A percentile compares a stretch with the other conserved stretches of the same genome.
These are phyloP conservation scores for Polyommatus iphigenia DNA, from an alignment of 2,888 invertebrate species.

Conservation along the genomic window DNA sequence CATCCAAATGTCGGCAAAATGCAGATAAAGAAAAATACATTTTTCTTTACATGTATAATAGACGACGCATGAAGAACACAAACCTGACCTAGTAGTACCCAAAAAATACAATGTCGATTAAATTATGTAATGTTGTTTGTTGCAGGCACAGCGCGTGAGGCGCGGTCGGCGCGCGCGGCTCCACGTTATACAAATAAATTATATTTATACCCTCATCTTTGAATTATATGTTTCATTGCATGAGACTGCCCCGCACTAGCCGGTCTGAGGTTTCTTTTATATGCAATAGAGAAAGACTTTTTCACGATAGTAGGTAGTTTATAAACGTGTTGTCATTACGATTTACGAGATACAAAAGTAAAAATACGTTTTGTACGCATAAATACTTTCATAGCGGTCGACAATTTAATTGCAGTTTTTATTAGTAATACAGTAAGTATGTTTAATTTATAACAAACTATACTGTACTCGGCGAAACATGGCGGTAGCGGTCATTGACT, in stretches of 20 bases:
- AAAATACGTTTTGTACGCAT: neutral
- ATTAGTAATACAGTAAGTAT: neutral
- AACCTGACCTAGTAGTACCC: too few relatives aligned
- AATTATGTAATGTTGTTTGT: slow-evolving; percentile 1
- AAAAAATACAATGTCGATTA: too few relatives aligned
- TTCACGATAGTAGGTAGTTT: neutral
- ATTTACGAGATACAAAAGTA: neutral
- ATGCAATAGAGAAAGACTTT: slow-evolving; percentile 19
- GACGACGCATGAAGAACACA: too few relatives aligned
- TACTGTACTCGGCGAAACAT: too few relatives aligned
- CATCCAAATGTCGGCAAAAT: too few relatives aligned
- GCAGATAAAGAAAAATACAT: too few relatives aligned
- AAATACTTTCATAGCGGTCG: neutral
- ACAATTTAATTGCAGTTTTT: neutral
- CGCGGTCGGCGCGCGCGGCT: slow-evolving; percentile 3
- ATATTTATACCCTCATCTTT: slow-evolving; percentile 29
- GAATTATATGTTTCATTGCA: slow-evolving; percentile 20
- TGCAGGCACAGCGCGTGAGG: slow-evolving; percentile 35
- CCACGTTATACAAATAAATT: slow-evolving; percentile 32
- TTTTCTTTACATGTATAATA: too few relatives aligned
- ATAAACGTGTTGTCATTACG: neutral
- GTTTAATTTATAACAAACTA: neutral
- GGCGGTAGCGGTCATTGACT: too few relatives aligned
- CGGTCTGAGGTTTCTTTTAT: neutral
- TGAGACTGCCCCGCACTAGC: neutral